A percentile compares a stretch with the other conserved stretches of the same genome.
phyloP scores from a whole-genome alignment of 2,888 invertebrate genomes.

The Drosophila quasianomalipes region DNA sequence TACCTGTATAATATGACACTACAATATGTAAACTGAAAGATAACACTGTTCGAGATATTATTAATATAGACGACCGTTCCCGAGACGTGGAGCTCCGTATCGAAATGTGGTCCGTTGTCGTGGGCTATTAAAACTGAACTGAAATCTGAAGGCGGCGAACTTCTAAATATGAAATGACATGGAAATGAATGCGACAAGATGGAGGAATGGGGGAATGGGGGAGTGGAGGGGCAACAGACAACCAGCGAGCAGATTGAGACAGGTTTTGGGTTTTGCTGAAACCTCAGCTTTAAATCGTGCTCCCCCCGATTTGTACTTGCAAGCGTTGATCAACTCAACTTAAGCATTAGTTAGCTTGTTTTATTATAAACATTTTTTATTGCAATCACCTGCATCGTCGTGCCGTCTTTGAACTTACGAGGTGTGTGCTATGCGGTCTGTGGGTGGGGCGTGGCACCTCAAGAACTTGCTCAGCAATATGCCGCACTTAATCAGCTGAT shows the following conservation, averaged over 20 bases:
- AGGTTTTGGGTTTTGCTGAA: conserved; percentile 51
- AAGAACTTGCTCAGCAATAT: conserved; percentile 25
- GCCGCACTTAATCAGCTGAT: conserved; percentile 1
- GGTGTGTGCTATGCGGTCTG: not conserved
- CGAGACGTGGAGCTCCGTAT: not conserved
- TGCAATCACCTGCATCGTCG: conserved; percentile 8
- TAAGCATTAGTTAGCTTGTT: conserved; percentile 29
- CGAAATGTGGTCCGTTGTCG: conserved; percentile 48
- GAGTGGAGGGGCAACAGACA: not conserved
- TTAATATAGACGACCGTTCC: not conserved
- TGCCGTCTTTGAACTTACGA: conserved; percentile 15
- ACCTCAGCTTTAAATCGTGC: conserved; percentile 15
- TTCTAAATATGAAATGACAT: conserved; percentile 77
- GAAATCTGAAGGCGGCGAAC: conserved; percentile 60
- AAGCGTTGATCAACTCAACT: conserved; percentile 24
- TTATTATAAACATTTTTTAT: conserved; percentile 18
- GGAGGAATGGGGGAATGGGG: not conserved
- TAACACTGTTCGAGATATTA: conserved; percentile 8
- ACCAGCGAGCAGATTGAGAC: conserved; percentile 35
- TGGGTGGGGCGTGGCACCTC: conserved; percentile 11
- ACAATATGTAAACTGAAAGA: not conserved
- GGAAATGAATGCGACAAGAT: conserved; percentile 56
- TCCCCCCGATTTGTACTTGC: conserved; percentile 52
- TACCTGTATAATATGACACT: conserved; percentile 1
- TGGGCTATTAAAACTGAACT: conserved; percentile 71